Conservation (phyloP, 2,797 vertebrate genomes). For the Danio aesculapii region DNA sequence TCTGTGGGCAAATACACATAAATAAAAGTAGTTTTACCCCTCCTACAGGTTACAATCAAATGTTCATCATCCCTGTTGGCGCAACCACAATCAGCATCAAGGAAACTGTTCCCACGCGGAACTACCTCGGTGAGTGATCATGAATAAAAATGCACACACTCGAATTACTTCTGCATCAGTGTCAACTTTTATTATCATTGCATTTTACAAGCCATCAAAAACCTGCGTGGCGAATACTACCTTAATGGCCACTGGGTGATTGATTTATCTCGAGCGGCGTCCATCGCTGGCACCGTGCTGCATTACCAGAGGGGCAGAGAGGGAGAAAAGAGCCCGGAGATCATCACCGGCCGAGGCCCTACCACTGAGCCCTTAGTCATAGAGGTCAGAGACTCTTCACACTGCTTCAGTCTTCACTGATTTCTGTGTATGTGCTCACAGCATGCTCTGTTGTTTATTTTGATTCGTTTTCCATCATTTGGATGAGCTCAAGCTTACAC, state of each 20-base stretch:
- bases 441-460: too few species aligned
- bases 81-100: slow-evolving; percentile 91
- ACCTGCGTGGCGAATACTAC: slow-evolving; percentile 89
- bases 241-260: slow-evolving; percentile 97
- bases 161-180: background rate
- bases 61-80: slow-evolving; percentile 90
- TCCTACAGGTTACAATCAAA: slow-evolving; percentile 92
- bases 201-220: slow-evolving; percentile 86
- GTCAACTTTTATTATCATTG: background rate
- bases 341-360: slow-evolving; percentile 87
- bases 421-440: background rate
- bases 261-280: slow-evolving; percentile 81
- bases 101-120: slow-evolving; percentile 87
- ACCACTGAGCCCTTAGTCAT: slow-evolving; percentile 93
- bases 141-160: background rate
- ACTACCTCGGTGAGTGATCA: slow-evolving; percentile 89
- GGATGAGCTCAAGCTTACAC: too few species aligned
- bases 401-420: background rate
- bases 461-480: too few species aligned
- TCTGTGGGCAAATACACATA: background rate
- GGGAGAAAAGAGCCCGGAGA: slow-evolving; percentile 86
- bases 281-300: slow-evolving; percentile 85
- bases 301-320: slow-evolving; percentile 90
- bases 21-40: background rate
- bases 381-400: slow-evolving; percentile 81